A percentile compares a stretch with the other conserved stretches of the same genome.
Evolutionary conservation across 2,113 vertebrate genomes (phyloP).

Genomic region (Corydoras maculifer): DNA sequence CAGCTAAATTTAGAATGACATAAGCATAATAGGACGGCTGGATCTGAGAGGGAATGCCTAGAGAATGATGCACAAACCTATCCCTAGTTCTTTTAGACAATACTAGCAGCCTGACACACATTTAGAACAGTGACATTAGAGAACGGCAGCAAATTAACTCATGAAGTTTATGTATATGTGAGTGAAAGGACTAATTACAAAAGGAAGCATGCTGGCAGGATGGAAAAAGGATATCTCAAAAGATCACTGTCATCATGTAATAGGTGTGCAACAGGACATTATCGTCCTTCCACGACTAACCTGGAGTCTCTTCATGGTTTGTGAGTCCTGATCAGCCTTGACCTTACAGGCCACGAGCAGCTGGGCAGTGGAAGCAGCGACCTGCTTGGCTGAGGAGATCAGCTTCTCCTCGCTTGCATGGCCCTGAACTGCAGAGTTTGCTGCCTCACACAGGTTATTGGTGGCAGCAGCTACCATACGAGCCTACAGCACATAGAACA

Average conservation of each 20-base stretch:
- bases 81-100: constrained; percentile 26
- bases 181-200: too few relatives aligned
- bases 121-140: too few relatives aligned
- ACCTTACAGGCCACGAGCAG: constrained; percentile 97
- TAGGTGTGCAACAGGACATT: not conserved
- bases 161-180: too few relatives aligned
- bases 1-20: constrained; percentile 47
- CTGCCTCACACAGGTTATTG: constrained; percentile 89
- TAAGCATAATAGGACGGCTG: constrained; percentile 54
- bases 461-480: constrained; percentile 95
- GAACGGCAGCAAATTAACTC: too few relatives aligned
- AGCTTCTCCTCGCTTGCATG: constrained; percentile 95
- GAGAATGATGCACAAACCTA: constrained; percentile 32
- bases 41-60: constrained; percentile 37
- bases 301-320: constrained; percentile 97
- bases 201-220: too few relatives aligned
- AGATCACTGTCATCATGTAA: too few relatives aligned
- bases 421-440: constrained; percentile 89
- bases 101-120: too few relatives aligned
- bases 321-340: constrained; percentile 94
- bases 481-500: constrained; percentile 60
- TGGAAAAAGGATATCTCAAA: too few relatives aligned
- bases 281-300: constrained; percentile 55
- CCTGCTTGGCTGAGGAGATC: constrained; percentile 92
- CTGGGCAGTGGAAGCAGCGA: constrained; percentile 91